Evolutionary conservation across 1,140 invertebrate species (phyloP), one percentile per base, ranked within the genome.

Genomic region (Sycophaga agraensis): DNA sequence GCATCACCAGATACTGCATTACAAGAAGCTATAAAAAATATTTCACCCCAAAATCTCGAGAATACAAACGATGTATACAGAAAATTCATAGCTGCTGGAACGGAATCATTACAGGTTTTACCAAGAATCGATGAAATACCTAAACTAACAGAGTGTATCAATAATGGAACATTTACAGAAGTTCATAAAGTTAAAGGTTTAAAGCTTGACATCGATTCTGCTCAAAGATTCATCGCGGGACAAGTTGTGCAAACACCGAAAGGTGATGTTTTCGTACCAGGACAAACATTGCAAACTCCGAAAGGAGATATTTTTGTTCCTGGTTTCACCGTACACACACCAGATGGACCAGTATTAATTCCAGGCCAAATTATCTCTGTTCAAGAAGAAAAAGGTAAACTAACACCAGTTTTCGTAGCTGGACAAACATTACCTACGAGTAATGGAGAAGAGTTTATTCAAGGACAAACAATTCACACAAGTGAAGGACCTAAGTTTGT

Each of bases 281-380:
- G 89, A 21, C 88, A 90, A 75, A 88, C 88, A 8, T 75, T 91
- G n/a, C 78, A 86, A 66, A 89, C 87, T 9, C 85, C 87, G 39
- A 76, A 83, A 59, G 88, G 88, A 14, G 77, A 82, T 22, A 76
- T 84, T 55, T 92, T 91, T 74, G 84, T 89, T 48, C 88, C 90
- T 24, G 90, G 90, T 1, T 83, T 91, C 45, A 90, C 86, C 40
- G 82, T 91, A 9, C 84, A 86, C 65, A 86, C 87, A 0, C 85
- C 87, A 17, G 79, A 84, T 42, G 87, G 88, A 14, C 85, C 88
- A 1, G 78, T 85, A 35, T 80, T 91, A 22, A 83, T 91, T 51
- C 86, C 88, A n/a, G 88, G 88, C 12, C 86, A 88, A 70, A 84
- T 88, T 65, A 73, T 89, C 7, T 73, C 70, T 22, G 67, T 69